Evolutionary conservation across 2,113 vertebrate genomes (phyloP).

Genomic region (Mionectes macconnelli): DNA sequence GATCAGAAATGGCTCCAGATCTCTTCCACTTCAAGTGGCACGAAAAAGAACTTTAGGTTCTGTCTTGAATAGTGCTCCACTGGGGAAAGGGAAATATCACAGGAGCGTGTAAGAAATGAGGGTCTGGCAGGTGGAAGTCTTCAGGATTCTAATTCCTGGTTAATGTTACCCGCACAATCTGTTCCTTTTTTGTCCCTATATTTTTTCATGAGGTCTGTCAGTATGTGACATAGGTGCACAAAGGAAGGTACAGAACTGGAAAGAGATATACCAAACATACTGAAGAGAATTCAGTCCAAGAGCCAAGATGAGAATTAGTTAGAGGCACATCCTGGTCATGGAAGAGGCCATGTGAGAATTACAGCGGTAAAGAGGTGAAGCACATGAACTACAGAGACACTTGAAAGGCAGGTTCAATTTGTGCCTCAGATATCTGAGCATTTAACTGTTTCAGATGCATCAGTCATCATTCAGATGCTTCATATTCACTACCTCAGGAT

Average conservation of each 20-base stretch:
- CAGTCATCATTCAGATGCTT: neutral
- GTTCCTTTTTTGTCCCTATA: neutral
- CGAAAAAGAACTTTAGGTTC: neutral
- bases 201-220: neutral
- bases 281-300: neutral
- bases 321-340: neutral
- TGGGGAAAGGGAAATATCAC: neutral
- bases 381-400: neutral
- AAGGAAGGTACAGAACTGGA: neutral
- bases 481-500: neutral
- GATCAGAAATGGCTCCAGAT: neutral
- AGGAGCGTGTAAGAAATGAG: neutral
- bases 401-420: neutral
- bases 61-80: neutral
- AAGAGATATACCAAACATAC: neutral
- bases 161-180: neutral
- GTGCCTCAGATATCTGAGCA: neutral
- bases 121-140: neutral
- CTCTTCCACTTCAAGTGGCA: neutral
- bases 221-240: neutral
- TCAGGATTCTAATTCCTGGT: neutral
- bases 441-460: neutral
- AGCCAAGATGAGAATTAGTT: neutral
- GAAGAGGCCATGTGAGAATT: neutral
- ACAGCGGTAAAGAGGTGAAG: neutral